Conservation (phyloP, 1,140 invertebrate species). For the Pantala flavescens region DNA sequence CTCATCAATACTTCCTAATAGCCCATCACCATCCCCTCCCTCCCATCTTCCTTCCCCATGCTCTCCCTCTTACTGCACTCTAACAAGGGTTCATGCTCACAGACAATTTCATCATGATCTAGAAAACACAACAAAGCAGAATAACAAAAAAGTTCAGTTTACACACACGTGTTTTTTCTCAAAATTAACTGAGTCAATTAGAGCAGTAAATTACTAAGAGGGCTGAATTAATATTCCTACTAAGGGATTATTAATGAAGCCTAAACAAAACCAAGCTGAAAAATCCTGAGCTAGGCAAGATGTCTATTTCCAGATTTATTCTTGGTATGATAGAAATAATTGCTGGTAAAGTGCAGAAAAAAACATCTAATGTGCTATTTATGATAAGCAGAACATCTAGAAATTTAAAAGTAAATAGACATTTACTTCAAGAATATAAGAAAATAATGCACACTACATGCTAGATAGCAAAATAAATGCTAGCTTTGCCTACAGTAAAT, state of each 20-base stretch:
- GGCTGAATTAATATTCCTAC: conserved; percentile 7
- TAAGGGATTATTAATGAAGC: neutral
- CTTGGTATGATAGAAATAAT: no score
- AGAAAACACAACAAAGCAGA: conserved; percentile 14
- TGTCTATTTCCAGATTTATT: neutral
- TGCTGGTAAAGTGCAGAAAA: neutral
- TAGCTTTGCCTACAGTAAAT: no score
- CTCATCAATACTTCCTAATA: neutral
- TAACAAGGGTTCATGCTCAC: conserved; percentile 19
- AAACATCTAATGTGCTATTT: no score
- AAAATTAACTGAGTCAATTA: neutral
- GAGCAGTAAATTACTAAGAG: neutral
- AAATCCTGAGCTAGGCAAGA: neutral
- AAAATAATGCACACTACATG: no score
- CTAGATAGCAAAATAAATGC: no score
- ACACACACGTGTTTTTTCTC: neutral
- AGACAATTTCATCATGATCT: conserved; percentile 14
- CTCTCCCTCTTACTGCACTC: neutral
- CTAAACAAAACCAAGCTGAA: neutral
- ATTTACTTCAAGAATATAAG: no score
- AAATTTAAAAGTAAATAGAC: no score
- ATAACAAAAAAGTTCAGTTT: conserved; percentile 13
- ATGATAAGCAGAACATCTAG: no score
- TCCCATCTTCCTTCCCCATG: neutral
- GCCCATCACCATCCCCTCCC: neutral